phyloP scores from a whole-genome alignment of 2,888 invertebrate species.

The Heliconius ethilla region DNA sequence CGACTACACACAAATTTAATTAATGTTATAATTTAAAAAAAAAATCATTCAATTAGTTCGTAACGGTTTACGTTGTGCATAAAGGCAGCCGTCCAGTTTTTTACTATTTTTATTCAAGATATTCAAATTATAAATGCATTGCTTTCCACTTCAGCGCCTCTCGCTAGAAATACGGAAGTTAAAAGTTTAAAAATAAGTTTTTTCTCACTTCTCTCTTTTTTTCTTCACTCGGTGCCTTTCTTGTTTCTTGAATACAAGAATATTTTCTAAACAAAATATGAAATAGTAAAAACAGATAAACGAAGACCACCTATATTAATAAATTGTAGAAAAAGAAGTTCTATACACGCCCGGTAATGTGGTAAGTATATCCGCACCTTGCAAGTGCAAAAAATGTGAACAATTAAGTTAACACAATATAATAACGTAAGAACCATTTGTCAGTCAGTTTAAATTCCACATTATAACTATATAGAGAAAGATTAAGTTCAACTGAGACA shows the following conservation, averaged over 20 bases:
- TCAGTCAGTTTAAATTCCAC: slow-evolving; percentile 66
- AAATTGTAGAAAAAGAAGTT: slow-evolving; percentile 48
- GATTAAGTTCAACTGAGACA: slow-evolving; percentile 67
- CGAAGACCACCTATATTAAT: slow-evolving; percentile 53
- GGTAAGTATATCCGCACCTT: slow-evolving; percentile 77
- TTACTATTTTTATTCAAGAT: slow-evolving; percentile 44
- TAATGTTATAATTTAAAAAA: slow-evolving; percentile 40
- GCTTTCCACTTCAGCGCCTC: slow-evolving; percentile 41
- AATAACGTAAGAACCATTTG: slow-evolving; percentile 69
- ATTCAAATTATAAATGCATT: slow-evolving; percentile 47
- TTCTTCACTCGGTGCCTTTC: not conserved
- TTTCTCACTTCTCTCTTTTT: no score
- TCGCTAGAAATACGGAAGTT: slow-evolving; percentile 30
- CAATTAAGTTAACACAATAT: slow-evolving; percentile 69
- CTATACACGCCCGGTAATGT: slow-evolving; percentile 48
- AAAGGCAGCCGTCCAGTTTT: slow-evolving; percentile 31
- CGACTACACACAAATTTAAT: slow-evolving; percentile 35
- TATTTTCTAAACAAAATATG: slow-evolving; percentile 7
- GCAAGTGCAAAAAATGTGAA: slow-evolving; percentile 77
- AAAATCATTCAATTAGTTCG: slow-evolving; percentile 43
- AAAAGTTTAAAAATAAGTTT: slow-evolving; percentile 25
- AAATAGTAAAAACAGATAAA: slow-evolving; percentile 28
- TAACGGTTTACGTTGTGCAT: slow-evolving; percentile 39
- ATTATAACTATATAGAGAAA: slow-evolving; percentile 63
- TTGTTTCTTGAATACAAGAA: slow-evolving; percentile 1